Conservation (phyloP, 2,797 vertebrate species). For the Sarcophilus harrisii region DNA sequence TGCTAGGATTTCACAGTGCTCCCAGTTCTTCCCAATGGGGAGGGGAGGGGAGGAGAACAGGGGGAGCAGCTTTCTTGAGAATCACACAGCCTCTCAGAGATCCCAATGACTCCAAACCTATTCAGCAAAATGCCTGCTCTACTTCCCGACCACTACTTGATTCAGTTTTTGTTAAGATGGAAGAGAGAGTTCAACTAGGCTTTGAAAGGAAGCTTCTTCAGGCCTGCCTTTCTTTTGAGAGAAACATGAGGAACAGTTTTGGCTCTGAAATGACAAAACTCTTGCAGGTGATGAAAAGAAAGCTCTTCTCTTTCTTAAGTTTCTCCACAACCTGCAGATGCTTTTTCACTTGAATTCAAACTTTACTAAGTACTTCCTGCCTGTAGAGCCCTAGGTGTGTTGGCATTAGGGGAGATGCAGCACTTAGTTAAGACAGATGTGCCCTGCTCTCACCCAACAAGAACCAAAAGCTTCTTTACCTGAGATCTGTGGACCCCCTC, state of each 20-base stretch:
- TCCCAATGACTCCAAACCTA: neutral
- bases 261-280: neutral
- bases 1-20: neutral
- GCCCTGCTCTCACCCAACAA: neutral
- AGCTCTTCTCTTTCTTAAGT: neutral
- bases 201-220: neutral
- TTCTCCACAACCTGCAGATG: neutral
- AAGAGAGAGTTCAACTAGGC: neutral
- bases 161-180: neutral
- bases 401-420: neutral
- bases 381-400: neutral
- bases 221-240: neutral
- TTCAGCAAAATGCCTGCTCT: neutral
- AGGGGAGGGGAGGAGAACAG: neutral
- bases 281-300: neutral
- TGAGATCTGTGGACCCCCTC: neutral
- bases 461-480: neutral
- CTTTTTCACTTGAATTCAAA: neutral
- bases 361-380: neutral
- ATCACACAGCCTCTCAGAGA: neutral
- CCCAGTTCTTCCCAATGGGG: neutral
- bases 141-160: neutral
- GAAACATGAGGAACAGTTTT: neutral
- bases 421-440: neutral
- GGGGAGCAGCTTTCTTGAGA: neutral